Base-by-base conservation (phyloP, 2,888 invertebrate genomes). In the Diploptera punctata region DNA sequence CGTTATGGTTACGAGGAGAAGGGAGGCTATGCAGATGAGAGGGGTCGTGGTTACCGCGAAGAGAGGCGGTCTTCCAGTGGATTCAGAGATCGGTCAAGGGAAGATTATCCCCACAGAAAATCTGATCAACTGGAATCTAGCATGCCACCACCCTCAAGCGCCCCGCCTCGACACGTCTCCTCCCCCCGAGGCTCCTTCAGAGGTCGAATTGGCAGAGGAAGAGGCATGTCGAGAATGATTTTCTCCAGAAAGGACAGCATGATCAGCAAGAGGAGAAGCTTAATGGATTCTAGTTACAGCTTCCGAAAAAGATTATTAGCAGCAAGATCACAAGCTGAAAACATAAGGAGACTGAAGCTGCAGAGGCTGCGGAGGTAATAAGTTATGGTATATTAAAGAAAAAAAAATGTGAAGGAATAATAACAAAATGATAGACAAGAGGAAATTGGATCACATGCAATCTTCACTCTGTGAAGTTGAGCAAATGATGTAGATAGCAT, bases 311-410 rank as follows among this genome's bases (percentile, higher is more conserved):
- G 70, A 74, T 54, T 74, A 26, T 65, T 76, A 60, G 47, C 75
- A 44, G 71, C 75, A 47, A 75, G 75, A 75, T 38, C 71, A 57
- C 75, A 75, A 68, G 65, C 80, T 76, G 83, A 83, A 78, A 82
- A 79, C 81, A 77, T 80, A 75, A 81, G 83, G 80, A 83, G 81
- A 77, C 80, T 83, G 76, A 83, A 81, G 80, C 80, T 83, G 74
- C 79, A 81, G 76, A 83, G 81, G 78, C 75, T 84, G 77, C 81
- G 84, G 84, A 84, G 84, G 84, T 75, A 75, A 75, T 75, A 71
- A 33, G n/a, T 33, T 33, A 7, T 10, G 33, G 33, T 33, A 33
- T 33, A 33, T 33, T 33, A 33, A 7, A 10, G 33, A 10, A 33
- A 33, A 33, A 33, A 33, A 52, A 44, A 33, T 49, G n/a, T 57